phyloP scores from a whole-genome alignment of 1,140 invertebrate genomes.

The Drosophila chauvacae region DNA sequence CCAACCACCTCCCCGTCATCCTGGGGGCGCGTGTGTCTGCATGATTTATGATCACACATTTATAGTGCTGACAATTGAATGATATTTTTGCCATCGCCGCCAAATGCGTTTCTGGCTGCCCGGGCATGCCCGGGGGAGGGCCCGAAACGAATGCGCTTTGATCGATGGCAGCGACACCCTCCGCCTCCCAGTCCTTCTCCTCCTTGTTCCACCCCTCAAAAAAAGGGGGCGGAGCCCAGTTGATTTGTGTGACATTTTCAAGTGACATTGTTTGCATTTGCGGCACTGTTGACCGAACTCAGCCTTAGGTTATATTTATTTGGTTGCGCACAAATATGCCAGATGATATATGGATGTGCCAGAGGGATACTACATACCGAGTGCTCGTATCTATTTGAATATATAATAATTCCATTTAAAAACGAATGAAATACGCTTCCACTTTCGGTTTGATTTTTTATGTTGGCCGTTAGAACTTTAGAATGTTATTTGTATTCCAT shows the following conservation, averaged over 20 bases:
- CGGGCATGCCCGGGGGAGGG: background rate
- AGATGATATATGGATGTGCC: constrained; percentile 45
- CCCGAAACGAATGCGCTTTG: constrained; percentile 48
- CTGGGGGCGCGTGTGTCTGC: constrained; percentile 53
- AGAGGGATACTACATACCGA: background rate
- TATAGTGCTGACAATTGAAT: constrained; percentile 84
- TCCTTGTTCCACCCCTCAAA: background rate
- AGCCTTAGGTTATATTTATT: constrained; percentile 57
- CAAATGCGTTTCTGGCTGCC: constrained; percentile 46
- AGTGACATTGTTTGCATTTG: constrained; percentile 66
- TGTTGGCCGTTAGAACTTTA: constrained; percentile 34
- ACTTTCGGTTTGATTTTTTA: constrained; percentile 29
- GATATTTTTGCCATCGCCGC: constrained; percentile 66
- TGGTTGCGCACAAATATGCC: constrained; percentile 31
- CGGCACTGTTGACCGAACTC: constrained; percentile 47
- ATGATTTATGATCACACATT: constrained; percentile 83
- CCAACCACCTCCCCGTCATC: background rate
- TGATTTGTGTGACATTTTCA: constrained; percentile 70
- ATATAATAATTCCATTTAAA: constrained; percentile 39
- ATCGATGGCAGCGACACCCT: constrained; percentile 51
- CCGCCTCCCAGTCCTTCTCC: background rate
- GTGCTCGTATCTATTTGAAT: constrained; percentile 26
- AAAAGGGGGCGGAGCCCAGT: constrained; percentile 8
- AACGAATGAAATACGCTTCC: constrained; percentile 40
- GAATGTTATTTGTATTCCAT: constrained; percentile 33